Evolutionary conservation across 1,140 invertebrate genomes (phyloP).

Genomic region (Neodiprion fabricii): DNA sequence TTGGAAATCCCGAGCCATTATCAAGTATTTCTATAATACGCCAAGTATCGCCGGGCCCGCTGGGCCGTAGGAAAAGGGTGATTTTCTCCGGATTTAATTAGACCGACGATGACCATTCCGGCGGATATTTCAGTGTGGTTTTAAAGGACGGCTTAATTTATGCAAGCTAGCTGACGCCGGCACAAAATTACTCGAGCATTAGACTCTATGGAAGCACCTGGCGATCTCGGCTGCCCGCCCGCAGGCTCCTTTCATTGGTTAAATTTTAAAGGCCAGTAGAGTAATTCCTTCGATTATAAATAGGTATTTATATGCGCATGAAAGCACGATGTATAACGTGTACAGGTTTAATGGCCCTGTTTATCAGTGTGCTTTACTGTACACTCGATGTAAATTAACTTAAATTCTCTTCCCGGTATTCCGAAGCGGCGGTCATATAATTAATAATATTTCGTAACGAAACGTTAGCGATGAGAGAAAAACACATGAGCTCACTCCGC

Average conservation of each 20-base stretch:
- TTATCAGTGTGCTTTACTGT: background rate
- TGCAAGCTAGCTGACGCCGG: background rate
- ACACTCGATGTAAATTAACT: background rate
- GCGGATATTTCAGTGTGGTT: too few relatives aligned
- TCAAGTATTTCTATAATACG: too few relatives aligned
- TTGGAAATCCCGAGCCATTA: too few relatives aligned
- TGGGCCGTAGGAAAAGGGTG: too few relatives aligned
- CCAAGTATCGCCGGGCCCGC: too few relatives aligned
- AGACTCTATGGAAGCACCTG: too few relatives aligned
- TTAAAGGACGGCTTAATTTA: background rate
- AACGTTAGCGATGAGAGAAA: background rate
- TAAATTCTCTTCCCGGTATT: background rate
- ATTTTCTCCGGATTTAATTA: too few relatives aligned
- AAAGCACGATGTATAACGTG: background rate
- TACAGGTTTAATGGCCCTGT: conserved; percentile 2
- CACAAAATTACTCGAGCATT: too few relatives aligned
- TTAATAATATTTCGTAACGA: too few relatives aligned
- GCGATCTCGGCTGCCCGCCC: too few relatives aligned
- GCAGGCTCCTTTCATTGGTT: background rate
- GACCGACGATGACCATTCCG: too few relatives aligned
- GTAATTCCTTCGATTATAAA: background rate
- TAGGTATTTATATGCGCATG: conserved; percentile 2
- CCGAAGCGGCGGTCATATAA: too few relatives aligned
- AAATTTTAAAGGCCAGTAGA: background rate
- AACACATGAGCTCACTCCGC: background rate